phyloP scores from a whole-genome alignment of 2,888 invertebrate species.

The Strigamia transsilvanica region DNA sequence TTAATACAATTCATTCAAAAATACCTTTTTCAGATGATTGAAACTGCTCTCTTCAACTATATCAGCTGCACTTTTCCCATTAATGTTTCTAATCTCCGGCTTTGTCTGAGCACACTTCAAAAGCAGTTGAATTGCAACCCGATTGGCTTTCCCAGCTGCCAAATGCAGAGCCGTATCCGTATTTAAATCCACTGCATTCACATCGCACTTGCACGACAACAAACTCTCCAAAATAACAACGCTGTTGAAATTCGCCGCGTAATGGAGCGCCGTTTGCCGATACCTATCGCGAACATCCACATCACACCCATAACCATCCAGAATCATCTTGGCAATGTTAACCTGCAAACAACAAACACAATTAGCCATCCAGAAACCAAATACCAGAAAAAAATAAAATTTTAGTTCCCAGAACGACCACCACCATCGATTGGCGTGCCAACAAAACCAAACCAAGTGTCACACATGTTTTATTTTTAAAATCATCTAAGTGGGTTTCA shows the following conservation, averaged over 20 bases:
- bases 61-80: neutral
- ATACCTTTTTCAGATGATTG: slow-evolving; percentile 10
- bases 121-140: slow-evolving; percentile 34
- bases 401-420: too few species aligned
- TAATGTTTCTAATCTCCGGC: neutral
- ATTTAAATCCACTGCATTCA: slow-evolving; percentile 57
- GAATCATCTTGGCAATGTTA: slow-evolving; percentile 5
- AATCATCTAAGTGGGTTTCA: too few species aligned
- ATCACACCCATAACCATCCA: slow-evolving; percentile 51
- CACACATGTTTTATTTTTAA: too few species aligned
- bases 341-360: neutral
- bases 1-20: too few species aligned
- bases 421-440: too few species aligned
- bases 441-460: neutral
- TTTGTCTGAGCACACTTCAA: neutral
- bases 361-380: too few species aligned
- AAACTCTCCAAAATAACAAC: slow-evolving; percentile 55
- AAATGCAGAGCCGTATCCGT: slow-evolving; percentile 58
- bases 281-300: slow-evolving; percentile 57
- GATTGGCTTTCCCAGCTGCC: slow-evolving; percentile 57
- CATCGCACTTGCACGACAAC: slow-evolving; percentile 57
- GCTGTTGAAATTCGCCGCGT: slow-evolving; percentile 59
- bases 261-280: slow-evolving; percentile 59
- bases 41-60: slow-evolving; percentile 29
- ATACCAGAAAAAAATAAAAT: too few species aligned